A percentile compares a stretch with the other conserved stretches of the same genome.
phyloP scores from a whole-genome alignment of 2,113 vertebrate species.

The Mugil cephalus region DNA sequence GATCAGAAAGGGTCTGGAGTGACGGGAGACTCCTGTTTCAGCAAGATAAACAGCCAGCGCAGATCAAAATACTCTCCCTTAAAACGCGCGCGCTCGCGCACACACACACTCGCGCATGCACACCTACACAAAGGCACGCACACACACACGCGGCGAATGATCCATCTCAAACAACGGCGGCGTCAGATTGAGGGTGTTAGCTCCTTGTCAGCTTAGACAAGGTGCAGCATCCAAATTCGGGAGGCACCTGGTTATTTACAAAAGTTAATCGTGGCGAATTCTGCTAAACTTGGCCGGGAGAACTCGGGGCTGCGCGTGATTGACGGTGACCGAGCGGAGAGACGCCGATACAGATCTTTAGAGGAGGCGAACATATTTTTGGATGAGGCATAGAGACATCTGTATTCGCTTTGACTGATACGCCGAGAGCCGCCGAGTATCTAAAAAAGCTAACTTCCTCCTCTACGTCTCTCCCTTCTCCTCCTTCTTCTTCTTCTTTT shows the following conservation, averaged over 20 bases:
- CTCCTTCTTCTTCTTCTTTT: constrained; percentile 15
- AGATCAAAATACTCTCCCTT: constrained; percentile 78
- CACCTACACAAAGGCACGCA: constrained; percentile 54
- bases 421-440: constrained; percentile 62
- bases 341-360: constrained; percentile 64
- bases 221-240: constrained; percentile 72
- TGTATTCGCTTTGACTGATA: constrained; percentile 74
- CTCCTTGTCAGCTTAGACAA: constrained; percentile 74
- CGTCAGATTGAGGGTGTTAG: constrained; percentile 67
- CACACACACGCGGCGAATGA: constrained; percentile 39
- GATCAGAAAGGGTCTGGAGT: constrained; percentile 82
- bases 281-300: constrained; percentile 61
- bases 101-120: constrained; percentile 41
- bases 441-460: constrained; percentile 55
- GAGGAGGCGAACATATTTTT: constrained; percentile 68
- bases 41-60: constrained; percentile 81
- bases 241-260: constrained; percentile 72
- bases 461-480: constrained; percentile 1
- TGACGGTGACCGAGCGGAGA: constrained; percentile 60
- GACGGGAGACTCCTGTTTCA: constrained; percentile 82
- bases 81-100: constrained; percentile 49
- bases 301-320: constrained; percentile 53
- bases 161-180: constrained; percentile 49
- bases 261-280: constrained; percentile 61
- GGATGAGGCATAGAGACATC: constrained; percentile 68